A percentile compares a stretch with the other conserved stretches of the same genome.
phyloP scores from a whole-genome alignment of 2,797 vertebrate genomes.

The Synanceia verrucosa region DNA sequence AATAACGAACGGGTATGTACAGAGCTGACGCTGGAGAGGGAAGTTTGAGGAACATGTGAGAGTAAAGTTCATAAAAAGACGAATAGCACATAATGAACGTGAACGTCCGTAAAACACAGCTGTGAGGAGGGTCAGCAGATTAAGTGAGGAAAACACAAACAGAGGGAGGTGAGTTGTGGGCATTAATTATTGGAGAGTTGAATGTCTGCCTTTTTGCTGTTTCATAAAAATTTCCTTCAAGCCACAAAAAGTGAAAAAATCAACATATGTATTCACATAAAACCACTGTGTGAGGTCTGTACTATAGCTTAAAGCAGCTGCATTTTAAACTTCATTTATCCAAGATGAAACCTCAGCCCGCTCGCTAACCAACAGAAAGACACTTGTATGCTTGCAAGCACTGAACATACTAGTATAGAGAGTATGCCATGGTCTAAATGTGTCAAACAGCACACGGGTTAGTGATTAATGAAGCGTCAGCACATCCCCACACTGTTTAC shows the following conservation, averaged over 20 bases:
- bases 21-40: background rate
- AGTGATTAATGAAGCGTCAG: slow-evolving; percentile 63
- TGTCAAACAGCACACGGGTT: slow-evolving; percentile 42
- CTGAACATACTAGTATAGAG: slow-evolving; percentile 43
- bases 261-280: background rate
- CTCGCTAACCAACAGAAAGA: slow-evolving; percentile 9
- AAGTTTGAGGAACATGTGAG: slow-evolving; percentile 5
- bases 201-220: background rate
- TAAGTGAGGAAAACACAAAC: slow-evolving; percentile 7
- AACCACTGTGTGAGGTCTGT: background rate
- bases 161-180: slow-evolving; percentile 12
- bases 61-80: slow-evolving; percentile 9
- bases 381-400: background rate
- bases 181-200: background rate
- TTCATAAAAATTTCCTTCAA: no score
- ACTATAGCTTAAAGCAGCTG: background rate
- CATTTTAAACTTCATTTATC: background rate
- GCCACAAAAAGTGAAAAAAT: slow-evolving; percentile 2
- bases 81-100: slow-evolving; percentile 8
- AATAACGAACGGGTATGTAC: background rate
- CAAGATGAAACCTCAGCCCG: background rate
- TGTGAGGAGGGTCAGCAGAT: slow-evolving; percentile 14
- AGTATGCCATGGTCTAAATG: slow-evolving; percentile 49
- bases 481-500: slow-evolving; percentile 47
- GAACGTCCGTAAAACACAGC: slow-evolving; percentile 15